Conservation (phyloP, 2,797 vertebrate genomes). For the Propithecus deckenii region DNA sequence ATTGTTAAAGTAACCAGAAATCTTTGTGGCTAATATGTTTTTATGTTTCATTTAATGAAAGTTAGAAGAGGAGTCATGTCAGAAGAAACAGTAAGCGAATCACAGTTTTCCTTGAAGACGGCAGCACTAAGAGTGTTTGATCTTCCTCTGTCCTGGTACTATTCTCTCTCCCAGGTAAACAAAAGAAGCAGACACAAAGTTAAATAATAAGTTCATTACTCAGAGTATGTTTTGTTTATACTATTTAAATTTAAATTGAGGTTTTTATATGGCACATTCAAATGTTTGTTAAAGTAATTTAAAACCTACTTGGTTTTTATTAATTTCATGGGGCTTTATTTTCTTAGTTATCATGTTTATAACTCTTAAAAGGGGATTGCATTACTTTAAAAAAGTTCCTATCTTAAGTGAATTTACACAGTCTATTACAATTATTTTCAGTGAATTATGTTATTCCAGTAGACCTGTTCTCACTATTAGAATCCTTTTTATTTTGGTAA, state of each 20-base stretch:
- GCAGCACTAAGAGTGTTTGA: constrained; percentile 89
- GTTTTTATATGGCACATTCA: neutral
- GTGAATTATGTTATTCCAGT: neutral
- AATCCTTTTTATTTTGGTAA: neutral
- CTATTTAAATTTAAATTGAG: neutral
- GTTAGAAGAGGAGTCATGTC: constrained; percentile 88
- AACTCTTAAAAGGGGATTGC: neutral
- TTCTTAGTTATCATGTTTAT: neutral
- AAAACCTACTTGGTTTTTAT: neutral
- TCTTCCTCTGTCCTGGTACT: constrained; percentile 91
- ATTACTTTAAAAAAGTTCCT: neutral
- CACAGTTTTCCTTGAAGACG: constrained; percentile 88
- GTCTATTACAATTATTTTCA: neutral
- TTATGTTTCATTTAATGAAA: constrained; percentile 67
- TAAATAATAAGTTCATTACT: neutral
- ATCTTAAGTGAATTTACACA: neutral
- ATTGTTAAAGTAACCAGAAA: constrained; percentile 55
- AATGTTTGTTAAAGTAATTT: constrained; percentile 36
- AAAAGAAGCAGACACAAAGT: neutral
- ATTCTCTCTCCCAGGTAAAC: constrained; percentile 91
- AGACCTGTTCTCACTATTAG: neutral
- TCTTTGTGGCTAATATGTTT: constrained; percentile 46
- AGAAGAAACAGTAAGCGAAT: constrained; percentile 87
- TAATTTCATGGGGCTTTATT: neutral
- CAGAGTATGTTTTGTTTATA: neutral